Evolutionary conservation across 2,113 vertebrate genomes (phyloP), one percentile per base, ranked within the genome.

Genomic region (Glareola pratincola): DNA sequence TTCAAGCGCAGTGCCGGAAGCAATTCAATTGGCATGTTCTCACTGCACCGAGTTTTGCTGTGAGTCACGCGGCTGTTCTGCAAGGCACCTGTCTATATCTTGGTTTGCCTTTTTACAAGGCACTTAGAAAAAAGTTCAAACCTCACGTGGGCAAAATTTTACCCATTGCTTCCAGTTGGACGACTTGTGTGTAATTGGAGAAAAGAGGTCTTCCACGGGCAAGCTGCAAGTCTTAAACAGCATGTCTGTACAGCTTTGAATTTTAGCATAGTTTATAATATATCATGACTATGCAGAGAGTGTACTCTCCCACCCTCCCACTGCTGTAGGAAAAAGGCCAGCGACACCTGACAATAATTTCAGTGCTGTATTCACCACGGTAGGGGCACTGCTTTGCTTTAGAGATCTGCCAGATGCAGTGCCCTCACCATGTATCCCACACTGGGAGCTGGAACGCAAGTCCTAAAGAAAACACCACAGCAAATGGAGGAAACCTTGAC

Each of bases 21-120:
- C 80, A 93, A 91, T 96, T 97, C 71, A 81, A 4, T 26, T 50
- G 80, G 95, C 91, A 94, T 85, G 91, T 96, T 96, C 92, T 69
- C 69, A 17, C 68, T 91, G 80, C 87, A 45, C 85, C 2, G 8
- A 29, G 62, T 88, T 85, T 88, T 76, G 88, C 69, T 34, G 37
- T 87, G 92, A 92, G 37, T 88, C 97, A 96, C 6, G 0, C 72
- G 39, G 89, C 54, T 74, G 51, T 50, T 67, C 45, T 63, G 88
- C 76, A 81, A 95, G 85, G 67, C 59, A 94, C 53, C 45, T 79
- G 41, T 24, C 66, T 92, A 1, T 29, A 10, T 21, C 77, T 54
- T n/a, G 89, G 20, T 66, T 64, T 83, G 80, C 71, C 81, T 56
- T 91, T 72, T 66, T 94, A 79, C 5, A 3, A 91, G 60, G 37